Percentiles rank a stretch among this genome's conserved stretches.
These are phyloP conservation scores for Meloidogyne floridensis DNA, from an alignment of 1,140 invertebrate genomes.

Conservation along the genomic window DNA sequence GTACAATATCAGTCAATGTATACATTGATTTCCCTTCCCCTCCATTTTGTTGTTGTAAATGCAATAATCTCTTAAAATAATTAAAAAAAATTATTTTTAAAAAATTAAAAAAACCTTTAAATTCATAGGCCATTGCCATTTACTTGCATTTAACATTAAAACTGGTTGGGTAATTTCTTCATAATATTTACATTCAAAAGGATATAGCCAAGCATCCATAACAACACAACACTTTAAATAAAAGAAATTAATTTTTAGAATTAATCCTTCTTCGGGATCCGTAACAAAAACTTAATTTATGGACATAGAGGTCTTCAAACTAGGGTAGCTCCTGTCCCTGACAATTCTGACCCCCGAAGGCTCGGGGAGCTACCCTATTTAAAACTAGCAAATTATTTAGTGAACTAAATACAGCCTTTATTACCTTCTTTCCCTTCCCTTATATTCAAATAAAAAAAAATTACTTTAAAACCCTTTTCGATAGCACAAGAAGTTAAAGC, in stretches of 20 bases:
- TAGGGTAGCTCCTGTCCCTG: no score
- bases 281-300: no score
- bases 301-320: no score
- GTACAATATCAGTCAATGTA: conserved; percentile 66
- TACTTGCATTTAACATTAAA: conserved; percentile 73
- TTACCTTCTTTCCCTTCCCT: no score
- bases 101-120: background rate
- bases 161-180: conserved; percentile 68
- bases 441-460: conserved; percentile 50
- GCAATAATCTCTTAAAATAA: conserved; percentile 72
- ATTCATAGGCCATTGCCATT: conserved; percentile 71
- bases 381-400: no score
- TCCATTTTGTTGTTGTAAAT: conserved; percentile 56
- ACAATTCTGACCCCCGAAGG: no score
- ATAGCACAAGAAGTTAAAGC: conserved; percentile 69
- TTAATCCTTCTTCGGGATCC: background rate
- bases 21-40: conserved; percentile 53
- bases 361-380: no score
- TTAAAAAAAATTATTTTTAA: conserved; percentile 32
- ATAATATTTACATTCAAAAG: conserved; percentile 68
- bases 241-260: conserved; percentile 19
- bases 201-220: conserved; percentile 76
- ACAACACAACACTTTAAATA: conserved; percentile 70
- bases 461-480: background rate
- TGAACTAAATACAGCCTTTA: no score